phyloP scores from a whole-genome alignment of 2,797 vertebrate genomes.

The Aratinga solstitialis region DNA sequence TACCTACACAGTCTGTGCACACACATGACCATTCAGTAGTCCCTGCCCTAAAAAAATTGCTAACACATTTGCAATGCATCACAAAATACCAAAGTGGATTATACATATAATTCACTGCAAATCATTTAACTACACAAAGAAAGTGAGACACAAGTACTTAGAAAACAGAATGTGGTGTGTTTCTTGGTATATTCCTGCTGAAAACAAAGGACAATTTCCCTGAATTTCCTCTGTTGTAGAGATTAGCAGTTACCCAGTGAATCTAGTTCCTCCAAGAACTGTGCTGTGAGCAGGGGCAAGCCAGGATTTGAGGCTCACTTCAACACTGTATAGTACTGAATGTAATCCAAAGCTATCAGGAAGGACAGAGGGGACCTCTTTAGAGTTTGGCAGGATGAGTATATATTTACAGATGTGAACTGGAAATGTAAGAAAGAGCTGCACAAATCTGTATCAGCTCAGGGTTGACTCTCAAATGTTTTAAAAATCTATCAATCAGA shows the following conservation, averaged over 20 bases:
- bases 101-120: neutral
- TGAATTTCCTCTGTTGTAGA: neutral
- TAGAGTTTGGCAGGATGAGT: neutral
- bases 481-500: neutral
- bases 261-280: neutral
- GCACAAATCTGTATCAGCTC: neutral
- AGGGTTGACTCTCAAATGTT: neutral
- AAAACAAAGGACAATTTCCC: neutral
- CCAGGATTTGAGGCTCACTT: neutral
- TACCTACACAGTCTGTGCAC: neutral
- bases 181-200: neutral
- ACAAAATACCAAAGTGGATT: neutral
- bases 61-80: neutral
- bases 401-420: neutral
- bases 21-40: accelerated
- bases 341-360: neutral
- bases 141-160: neutral
- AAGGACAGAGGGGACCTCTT: neutral
- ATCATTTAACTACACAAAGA: neutral
- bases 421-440: neutral
- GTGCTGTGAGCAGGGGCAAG: neutral
- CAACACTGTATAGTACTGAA: neutral
- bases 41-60: neutral
- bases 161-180: neutral
- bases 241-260: neutral